Evolutionary conservation across 1,140 invertebrate species (phyloP).

Genomic region (Drosophila funebris): DNA sequence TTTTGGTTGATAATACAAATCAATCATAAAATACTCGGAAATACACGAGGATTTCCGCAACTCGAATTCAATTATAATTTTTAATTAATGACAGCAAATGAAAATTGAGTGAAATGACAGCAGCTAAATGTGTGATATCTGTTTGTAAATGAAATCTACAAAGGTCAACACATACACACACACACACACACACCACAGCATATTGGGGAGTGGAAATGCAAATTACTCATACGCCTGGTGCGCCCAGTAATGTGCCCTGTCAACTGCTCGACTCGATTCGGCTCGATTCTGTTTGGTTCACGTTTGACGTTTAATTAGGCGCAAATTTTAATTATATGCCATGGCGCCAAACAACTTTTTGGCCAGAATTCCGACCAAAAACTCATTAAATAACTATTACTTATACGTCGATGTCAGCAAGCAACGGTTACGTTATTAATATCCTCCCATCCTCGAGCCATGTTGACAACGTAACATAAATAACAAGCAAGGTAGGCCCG

Average conservation of each 20-base stretch:
- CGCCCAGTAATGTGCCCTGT: conserved; percentile 45
- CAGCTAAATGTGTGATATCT: conserved; percentile 22
- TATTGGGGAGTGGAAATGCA: conserved; percentile 13
- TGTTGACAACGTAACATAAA: conserved; percentile 37
- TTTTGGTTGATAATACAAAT: conserved; percentile 23
- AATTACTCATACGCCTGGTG: conserved; percentile 68
- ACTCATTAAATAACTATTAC: conserved; percentile 79
- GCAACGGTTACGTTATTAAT: conserved; percentile 67
- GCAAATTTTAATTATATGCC: conserved; percentile 77
- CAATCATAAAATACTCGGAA: conserved; percentile 27
- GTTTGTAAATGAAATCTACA: conserved; percentile 14
- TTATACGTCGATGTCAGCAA: conserved; percentile 55
- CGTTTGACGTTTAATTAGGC: conserved; percentile 73
- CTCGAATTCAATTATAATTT: conserved; percentile 50
- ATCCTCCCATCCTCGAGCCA: conserved; percentile 1
- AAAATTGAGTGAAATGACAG: conserved; percentile 29
- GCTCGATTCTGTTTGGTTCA: conserved; percentile 11
- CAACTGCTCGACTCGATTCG: conserved; percentile 8
- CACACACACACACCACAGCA: background rate
- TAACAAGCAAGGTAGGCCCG: conserved; percentile 14
- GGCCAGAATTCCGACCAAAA: conserved; percentile 49
- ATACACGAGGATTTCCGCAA: conserved; percentile 21
- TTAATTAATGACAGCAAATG: conserved; percentile 52
- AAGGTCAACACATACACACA: conserved; percentile 5
- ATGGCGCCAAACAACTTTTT: conserved; percentile 60